A percentile compares a stretch with the other conserved stretches of the same genome.
phyloP scores from a whole-genome alignment of 30 jellyfish, hydroid and myxozoan species.

The Rhopilema esculentum region DNA sequence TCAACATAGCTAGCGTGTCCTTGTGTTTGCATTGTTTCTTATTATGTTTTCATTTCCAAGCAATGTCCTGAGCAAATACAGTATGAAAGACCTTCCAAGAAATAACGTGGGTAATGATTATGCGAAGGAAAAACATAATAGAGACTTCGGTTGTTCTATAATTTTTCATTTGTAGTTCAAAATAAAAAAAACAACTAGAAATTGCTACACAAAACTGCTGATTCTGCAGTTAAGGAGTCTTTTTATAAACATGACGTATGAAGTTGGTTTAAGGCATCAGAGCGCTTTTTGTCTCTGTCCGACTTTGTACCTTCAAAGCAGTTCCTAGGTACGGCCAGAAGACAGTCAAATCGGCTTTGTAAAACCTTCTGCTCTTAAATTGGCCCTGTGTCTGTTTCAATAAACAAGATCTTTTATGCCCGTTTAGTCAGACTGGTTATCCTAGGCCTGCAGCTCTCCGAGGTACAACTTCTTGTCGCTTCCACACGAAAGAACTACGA shows the following conservation, averaged over 20 bases:
- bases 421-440: neutral
- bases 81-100: neutral
- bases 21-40: too few relatives aligned
- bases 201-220: neutral
- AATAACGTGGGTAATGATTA: neutral
- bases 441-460: conserved; percentile 81
- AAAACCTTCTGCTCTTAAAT: too few relatives aligned
- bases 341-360: neutral
- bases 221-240: neutral
- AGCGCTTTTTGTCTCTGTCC: too few relatives aligned
- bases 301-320: neutral
- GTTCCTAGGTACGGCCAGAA: neutral
- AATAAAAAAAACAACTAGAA: neutral
- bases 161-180: neutral
- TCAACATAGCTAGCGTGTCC: too few relatives aligned
- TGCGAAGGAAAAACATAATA: neutral
- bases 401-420: neutral
- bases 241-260: neutral
- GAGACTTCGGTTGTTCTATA: neutral
- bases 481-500: conserved; percentile 80
- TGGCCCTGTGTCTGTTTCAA: too few relatives aligned
- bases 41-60: too few relatives aligned
- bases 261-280: too few relatives aligned
- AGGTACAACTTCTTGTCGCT: conserved; percentile 88
- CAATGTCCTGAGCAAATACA: too few relatives aligned